Evolutionary conservation across 2,113 vertebrate genomes (phyloP), one percentile per base, ranked within the genome.

Genomic region (Polypterus bichir): DNA sequence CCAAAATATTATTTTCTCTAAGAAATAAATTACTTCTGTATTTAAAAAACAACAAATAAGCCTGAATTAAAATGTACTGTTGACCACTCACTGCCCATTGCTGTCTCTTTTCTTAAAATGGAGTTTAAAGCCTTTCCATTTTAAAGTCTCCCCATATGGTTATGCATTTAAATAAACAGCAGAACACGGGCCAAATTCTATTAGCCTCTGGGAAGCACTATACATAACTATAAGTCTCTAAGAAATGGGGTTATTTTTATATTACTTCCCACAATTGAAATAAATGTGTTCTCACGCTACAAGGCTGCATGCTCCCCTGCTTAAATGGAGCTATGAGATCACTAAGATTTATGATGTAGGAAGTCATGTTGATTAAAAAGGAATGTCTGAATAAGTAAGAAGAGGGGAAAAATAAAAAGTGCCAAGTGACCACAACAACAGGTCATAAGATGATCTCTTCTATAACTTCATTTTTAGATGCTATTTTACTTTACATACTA

Each of bases 211-310:
- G 54, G 9, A 55, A 55, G 54, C 44, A 6, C 54, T 55, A 10
- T 10, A 55, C 10, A 55, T 55, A 11, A 55, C 10, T 55, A 55
- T 10, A 55, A 55, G 54, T 55, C 54, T 8, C 54, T 55, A 27
- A 11, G 10, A 55, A 55, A 55, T 55, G 54, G 54, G 44, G 5
- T 55, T 8, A 6, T 55, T 55, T 74, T 77, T 79, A 74, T 77
- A 82, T 85, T 79, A 76, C 65, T 76, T 69, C 70, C 70, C 68
- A 77, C 67, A 72, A 44, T 69, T 70, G 72, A 73, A 73, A 10
- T 76, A 59, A 74, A 77, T 76, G 78, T 62, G 71, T 76, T 79
- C 69, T 75, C 74, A 79, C 0, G 0, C 51, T 71, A 69, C n/a
- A 51, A 47, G 57, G 44, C 6, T 9, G 10, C 6, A 44, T 9